Evolutionary conservation across 2,888 invertebrate genomes (phyloP).

Genomic region (Drosophila meridionalis): DNA sequence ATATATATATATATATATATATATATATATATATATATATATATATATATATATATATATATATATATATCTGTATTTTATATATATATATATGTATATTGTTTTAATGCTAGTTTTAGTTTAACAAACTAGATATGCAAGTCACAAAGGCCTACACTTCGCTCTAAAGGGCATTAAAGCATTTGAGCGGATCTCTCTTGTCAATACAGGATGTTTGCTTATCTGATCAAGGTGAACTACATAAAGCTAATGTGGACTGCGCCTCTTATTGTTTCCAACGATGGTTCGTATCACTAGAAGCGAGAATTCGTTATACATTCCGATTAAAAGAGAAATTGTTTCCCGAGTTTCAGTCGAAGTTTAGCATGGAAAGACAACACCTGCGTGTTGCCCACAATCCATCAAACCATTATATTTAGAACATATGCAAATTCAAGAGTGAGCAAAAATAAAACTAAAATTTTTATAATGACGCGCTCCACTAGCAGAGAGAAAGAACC

Average conservation of each 20-base stretch:
- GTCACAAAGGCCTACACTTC: not conserved
- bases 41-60: no score
- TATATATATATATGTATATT: not conserved
- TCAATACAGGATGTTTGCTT: slow-evolving; percentile 1
- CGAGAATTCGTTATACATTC: slow-evolving; percentile 22
- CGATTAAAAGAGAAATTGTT: slow-evolving; percentile 20
- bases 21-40: no score
- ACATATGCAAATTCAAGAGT: not conserved
- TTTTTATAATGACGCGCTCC: slow-evolving; percentile 10
- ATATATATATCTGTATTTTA: no score
- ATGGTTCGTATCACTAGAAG: slow-evolving; percentile 22
- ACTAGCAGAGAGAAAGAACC: slow-evolving; percentile 24
- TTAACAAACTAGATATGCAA: not conserved
- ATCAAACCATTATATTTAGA: slow-evolving; percentile 1
- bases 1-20: no score
- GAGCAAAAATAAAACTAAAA: not conserved
- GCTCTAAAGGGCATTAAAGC: not conserved
- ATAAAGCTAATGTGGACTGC: not conserved
- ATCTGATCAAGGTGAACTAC: not conserved
- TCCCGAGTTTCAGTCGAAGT: slow-evolving; percentile 49
- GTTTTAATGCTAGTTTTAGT: not conserved
- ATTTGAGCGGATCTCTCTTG: no score
- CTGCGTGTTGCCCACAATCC: slow-evolving; percentile 36
- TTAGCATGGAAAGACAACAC: slow-evolving; percentile 44
- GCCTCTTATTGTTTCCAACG: not conserved